Base-by-base conservation (phyloP, 2,888 invertebrate genomes). In the Biston stratarius region DNA sequence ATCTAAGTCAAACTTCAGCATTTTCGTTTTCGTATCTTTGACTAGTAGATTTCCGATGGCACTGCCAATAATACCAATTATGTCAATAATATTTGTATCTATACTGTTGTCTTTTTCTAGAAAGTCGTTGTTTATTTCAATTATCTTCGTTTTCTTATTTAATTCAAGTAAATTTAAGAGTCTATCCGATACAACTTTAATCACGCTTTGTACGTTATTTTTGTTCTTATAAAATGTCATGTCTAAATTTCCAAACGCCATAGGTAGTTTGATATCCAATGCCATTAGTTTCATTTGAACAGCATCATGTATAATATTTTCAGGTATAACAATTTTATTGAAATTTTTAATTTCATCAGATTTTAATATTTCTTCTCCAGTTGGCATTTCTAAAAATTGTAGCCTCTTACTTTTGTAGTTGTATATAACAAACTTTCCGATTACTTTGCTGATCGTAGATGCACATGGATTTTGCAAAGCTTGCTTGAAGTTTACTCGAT, bases 1-100 rank as follows among this genome's bases (percentile, higher is more conserved):
- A 45, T 67, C 61, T 10, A 70, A 70, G 34, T 81, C 77, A 66
- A 84, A 78, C 62, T 60, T 74, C 33, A 78, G 72, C 44, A 69
- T 69, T 55, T 77, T 74, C 11, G 62, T 77, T 24, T 71, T 36
- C 12, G 45, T 61, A 69, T 83, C 78, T 51, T 71, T 67, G 9
- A 74, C 58, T 1, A 84, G 61, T 0, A 83, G 67, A 66, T 83
- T 84, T 8, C 84, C 84, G 0, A 84, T 76, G 15, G 81, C 74
- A 12, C 83, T 76, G 5, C 79, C 81, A 9, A 84, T 79, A 6
- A 78, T 79, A 40, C 76, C 76, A 55, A 76, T 77, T 10, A 73
- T 69, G 62, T 73, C 74, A 11, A 82, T 48, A 40, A 80, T 77
- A 14, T 74, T 73, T 51, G 65, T 51, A 49, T 78, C 69, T 49